Conservation (phyloP, 64 coral and sea anemone genomes). For the Exaiptasia diaphana region DNA sequence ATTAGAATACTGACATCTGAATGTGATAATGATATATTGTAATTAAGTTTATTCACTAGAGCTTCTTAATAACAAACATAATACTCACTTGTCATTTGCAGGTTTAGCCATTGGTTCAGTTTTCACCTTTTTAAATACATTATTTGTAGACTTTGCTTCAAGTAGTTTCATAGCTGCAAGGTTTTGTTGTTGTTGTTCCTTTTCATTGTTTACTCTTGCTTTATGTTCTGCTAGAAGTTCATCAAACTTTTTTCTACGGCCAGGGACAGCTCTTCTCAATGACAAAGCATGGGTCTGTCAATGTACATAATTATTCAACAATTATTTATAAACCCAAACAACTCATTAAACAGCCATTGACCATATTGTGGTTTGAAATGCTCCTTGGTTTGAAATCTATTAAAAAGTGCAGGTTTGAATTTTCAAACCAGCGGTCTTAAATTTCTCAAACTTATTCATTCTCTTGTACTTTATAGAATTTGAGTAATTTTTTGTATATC, state of each 20-base stretch:
- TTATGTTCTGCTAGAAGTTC: conserved; percentile 83
- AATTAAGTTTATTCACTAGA: background rate
- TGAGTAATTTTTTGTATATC: too few species aligned
- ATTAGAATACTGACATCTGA: too few species aligned
- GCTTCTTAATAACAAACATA: background rate
- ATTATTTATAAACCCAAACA: background rate
- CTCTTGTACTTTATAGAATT: too few species aligned
- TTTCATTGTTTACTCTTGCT: conserved; percentile 87
- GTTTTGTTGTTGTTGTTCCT: conserved; percentile 81
- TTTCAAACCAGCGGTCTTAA: too few species aligned
- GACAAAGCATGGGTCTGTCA: conserved; percentile 97
- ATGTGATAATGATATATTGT: too few species aligned
- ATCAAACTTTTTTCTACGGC: conserved; percentile 88
- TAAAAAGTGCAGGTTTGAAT: too few species aligned
- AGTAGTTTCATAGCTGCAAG: conserved; percentile 29
- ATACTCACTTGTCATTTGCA: conserved; percentile 2
- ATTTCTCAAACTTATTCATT: too few species aligned
- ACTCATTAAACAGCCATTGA: background rate
- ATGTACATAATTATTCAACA: too few species aligned
- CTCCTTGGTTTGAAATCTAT: too few species aligned
- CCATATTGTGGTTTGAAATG: too few species aligned
- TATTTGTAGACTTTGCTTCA: conserved; percentile 22
- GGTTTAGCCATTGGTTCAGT: background rate
- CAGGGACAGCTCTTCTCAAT: conserved; percentile 79
- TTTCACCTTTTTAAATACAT: background rate